Conservation (phyloP, 2,888 invertebrate genomes). For the Tinea pellionella region DNA sequence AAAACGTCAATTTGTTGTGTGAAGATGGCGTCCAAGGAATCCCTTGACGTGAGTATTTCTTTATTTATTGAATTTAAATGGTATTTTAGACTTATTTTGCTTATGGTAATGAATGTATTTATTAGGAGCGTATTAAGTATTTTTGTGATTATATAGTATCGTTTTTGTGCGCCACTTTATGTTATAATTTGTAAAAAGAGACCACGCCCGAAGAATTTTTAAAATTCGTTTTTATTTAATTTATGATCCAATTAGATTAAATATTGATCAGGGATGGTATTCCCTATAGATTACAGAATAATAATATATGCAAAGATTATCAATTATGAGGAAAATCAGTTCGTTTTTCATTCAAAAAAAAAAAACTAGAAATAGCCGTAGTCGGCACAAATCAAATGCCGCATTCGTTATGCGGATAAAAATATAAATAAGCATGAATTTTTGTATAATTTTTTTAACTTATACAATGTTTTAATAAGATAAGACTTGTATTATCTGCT, state of each 20-base stretch:
- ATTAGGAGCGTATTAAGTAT: constrained; percentile 19
- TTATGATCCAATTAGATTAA: not conserved
- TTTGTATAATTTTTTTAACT: not conserved
- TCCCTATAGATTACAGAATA: not conserved
- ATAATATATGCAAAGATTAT: not conserved
- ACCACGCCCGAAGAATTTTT: constrained; percentile 23
- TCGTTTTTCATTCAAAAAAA: not conserved
- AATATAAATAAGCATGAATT: not conserved
- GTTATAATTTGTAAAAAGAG: constrained; percentile 17
- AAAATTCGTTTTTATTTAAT: not conserved
- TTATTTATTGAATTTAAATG: not conserved
- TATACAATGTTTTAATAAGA: too few relatives aligned
- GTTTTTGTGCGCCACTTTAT: constrained; percentile 13
- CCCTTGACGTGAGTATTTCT: constrained; percentile 57
- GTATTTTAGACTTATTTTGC: not conserved
- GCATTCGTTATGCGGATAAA: not conserved
- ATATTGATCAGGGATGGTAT: not conserved
- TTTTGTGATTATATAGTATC: constrained; percentile 18
- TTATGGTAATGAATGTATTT: not conserved
- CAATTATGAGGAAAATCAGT: not conserved
- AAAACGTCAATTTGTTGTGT: constrained; percentile 53
- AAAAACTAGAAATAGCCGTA: not conserved
- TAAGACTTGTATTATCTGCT: too few relatives aligned
- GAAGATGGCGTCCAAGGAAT: constrained; percentile 67
- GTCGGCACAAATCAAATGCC: not conserved